Base-by-base conservation (phyloP, 2,113 vertebrate genomes). In the Lipotes vexillifer region DNA sequence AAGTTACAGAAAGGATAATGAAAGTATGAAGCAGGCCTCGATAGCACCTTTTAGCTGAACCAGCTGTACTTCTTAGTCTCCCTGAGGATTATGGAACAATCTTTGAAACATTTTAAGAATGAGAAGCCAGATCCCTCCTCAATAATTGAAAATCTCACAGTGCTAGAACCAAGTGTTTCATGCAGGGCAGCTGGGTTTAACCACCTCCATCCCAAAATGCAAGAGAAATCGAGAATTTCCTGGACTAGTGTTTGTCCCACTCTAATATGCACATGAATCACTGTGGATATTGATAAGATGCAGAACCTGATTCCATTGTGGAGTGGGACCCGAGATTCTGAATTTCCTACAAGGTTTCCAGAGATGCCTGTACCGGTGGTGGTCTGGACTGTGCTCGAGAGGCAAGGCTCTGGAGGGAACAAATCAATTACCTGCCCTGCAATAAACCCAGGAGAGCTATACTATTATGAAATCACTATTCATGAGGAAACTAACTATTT, bases 401-500 rank as follows among this genome's bases (percentile, higher is more conserved):
- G 18, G 13, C n/a, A 41, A 74, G 55, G 33, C n/a, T 41, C 75
- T 59, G 17, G 18, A 94, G 72, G 74, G 96, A 90, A 88, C n/a
- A 87, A 91, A 81, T 66, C 72, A 63, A 36, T 97, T 88, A 72
- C 65, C 44, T 86, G 29, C 63, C 49, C 61, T 38, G 38, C 96
- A 94, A 90, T 93, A 96, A 94, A 86, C 61, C 57, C 38, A 46
- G 59, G 61, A 78, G 72, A 74, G 23, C 66, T 74, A 65, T 31
- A 46, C 96, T 10, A 41, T 96, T 91, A 29, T 90, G 38, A 36
- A 66, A 55, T 31, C 31, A 86, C 80, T 97, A 90, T 90, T 96
- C 88, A 11, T 13, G 75, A 75, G 71, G 93, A 97, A 93, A 15
- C 9, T 83, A 96, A 98, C 90, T 97, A 82, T 71, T 84, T 96